phyloP scores from a whole-genome alignment of 2,797 vertebrate species.

The Siniperca scherzeri region DNA sequence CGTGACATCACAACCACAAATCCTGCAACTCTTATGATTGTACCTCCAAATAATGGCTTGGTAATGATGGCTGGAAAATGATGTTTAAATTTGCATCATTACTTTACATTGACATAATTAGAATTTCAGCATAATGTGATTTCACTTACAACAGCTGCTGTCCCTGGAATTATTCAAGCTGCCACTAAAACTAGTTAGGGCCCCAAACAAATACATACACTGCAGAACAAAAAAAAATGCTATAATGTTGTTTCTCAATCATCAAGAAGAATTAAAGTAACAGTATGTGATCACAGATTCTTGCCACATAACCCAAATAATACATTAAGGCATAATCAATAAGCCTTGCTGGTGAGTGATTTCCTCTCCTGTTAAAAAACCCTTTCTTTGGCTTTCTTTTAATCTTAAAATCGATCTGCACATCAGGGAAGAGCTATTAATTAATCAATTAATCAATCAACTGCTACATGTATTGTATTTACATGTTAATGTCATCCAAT shows the following conservation, averaged over 20 bases:
- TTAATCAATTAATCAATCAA: neutral
- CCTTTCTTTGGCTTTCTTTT: neutral
- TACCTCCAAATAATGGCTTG: neutral
- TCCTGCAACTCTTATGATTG: neutral
- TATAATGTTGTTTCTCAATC: neutral
- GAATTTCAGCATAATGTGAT: neutral
- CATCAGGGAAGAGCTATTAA: neutral
- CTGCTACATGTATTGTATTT: neutral
- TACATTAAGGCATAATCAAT: neutral
- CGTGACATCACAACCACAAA: neutral
- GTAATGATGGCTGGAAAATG: neutral
- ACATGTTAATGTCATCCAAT: neutral
- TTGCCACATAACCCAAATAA: neutral
- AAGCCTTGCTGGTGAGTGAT: neutral
- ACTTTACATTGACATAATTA: neutral
- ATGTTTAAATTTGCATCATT: neutral
- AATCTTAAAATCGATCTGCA: neutral
- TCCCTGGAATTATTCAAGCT: neutral
- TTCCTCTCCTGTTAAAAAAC: neutral
- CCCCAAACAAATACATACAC: neutral
- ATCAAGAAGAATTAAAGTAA: neutral
- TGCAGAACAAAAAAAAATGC: neutral
- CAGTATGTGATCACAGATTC: neutral
- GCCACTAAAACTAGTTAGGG: neutral
- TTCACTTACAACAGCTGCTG: constrained; percentile 17